These are phyloP conservation scores for Drosophila auraria DNA, from an alignment of 1,140 invertebrate species.

Conservation along the genomic window DNA sequence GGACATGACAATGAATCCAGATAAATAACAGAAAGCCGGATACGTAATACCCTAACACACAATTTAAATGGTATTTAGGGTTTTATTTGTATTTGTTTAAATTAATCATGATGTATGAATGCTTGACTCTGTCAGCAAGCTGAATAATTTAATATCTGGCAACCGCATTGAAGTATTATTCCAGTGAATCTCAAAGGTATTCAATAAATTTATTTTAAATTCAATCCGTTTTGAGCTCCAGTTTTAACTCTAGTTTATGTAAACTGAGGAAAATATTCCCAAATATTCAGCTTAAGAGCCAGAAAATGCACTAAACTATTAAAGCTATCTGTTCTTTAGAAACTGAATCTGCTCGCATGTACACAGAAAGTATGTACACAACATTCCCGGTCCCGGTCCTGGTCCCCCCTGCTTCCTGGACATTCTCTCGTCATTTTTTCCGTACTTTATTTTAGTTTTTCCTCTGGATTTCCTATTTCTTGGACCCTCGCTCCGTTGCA, in stretches of 20 bases:
- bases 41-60: slow-evolving; percentile 3
- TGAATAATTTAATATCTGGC: background rate
- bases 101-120: slow-evolving; percentile 5
- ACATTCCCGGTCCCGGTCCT: slow-evolving; percentile 6
- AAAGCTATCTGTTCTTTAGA: slow-evolving; percentile 33
- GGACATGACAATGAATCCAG: slow-evolving; percentile 17
- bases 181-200: no score
- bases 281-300: background rate
- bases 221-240: background rate
- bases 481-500: slow-evolving; percentile 70
- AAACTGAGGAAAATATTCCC: background rate
- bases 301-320: slow-evolving; percentile 39
- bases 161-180: no score
- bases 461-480: slow-evolving; percentile 35
- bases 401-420: slow-evolving; percentile 15
- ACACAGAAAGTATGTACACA: slow-evolving; percentile 26
- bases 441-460: slow-evolving; percentile 36
- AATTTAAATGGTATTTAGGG: background rate
- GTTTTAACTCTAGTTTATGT: background rate
- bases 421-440: slow-evolving; percentile 47
- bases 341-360: slow-evolving; percentile 27
- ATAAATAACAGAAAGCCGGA: background rate
- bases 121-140: background rate
- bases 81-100: background rate
- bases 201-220: background rate